phyloP scores from a whole-genome alignment of 2,797 vertebrate genomes.

The Epinephelus awoara region DNA sequence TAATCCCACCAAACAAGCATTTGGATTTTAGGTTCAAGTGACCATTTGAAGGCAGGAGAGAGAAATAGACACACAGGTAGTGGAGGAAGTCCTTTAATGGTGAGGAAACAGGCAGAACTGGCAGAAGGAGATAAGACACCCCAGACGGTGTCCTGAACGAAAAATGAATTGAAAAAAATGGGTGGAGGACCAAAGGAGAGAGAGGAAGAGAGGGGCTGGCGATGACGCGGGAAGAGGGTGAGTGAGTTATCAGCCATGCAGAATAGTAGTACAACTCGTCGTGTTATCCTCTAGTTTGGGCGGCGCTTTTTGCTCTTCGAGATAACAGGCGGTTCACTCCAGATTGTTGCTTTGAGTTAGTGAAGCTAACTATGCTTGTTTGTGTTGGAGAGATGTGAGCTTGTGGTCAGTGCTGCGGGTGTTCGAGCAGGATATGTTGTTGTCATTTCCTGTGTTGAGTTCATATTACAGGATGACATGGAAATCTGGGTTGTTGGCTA shows the following conservation, averaged over 20 bases:
- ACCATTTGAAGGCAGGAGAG: slow-evolving; percentile 35
- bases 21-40: slow-evolving; percentile 33
- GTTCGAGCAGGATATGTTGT: slow-evolving; percentile 18
- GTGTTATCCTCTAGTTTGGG: slow-evolving; percentile 61
- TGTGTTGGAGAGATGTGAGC: slow-evolving; percentile 31
- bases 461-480: slow-evolving; percentile 16
- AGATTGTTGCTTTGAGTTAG: slow-evolving; percentile 46
- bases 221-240: slow-evolving; percentile 14
- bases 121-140: slow-evolving; percentile 79
- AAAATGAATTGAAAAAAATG: slow-evolving; percentile 70
- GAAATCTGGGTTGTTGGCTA: slow-evolving; percentile 25
- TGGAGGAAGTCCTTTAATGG: slow-evolving; percentile 80
- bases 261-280: slow-evolving; percentile 71
- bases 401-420: slow-evolving; percentile 28
- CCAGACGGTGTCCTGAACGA: slow-evolving; percentile 62
- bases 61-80: slow-evolving; percentile 57
- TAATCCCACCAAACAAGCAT: slow-evolving; percentile 27
- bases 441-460: slow-evolving; percentile 19
- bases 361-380: slow-evolving; percentile 49
- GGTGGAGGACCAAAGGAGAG: slow-evolving; percentile 58
- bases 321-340: slow-evolving; percentile 57
- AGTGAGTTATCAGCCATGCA: slow-evolving; percentile 80
- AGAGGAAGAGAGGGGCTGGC: slow-evolving; percentile 9
- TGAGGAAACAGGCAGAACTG: slow-evolving; percentile 83
- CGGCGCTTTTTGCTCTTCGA: slow-evolving; percentile 48